Percentiles rank a stretch among this genome's conserved stretches.
Conservation (phyloP, 2,888 invertebrate species). For the Rhyacophila evoluta region DNA sequence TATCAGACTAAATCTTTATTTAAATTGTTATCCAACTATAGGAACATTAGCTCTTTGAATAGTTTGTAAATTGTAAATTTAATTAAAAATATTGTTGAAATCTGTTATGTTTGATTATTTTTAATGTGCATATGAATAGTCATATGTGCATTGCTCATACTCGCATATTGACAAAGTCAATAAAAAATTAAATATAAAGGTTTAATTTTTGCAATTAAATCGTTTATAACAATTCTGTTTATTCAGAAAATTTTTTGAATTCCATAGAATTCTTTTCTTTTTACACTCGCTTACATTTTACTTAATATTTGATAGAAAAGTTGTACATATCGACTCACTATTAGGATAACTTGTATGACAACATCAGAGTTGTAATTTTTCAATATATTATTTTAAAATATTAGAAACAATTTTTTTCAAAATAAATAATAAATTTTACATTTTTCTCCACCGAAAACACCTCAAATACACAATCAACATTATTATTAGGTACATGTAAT, state of each 20-base stretch:
- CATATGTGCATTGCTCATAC: background rate
- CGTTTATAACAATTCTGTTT: conserved; percentile 20
- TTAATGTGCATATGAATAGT: conserved; percentile 10
- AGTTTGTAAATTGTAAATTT: conserved; percentile 27
- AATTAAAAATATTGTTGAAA: conserved; percentile 43
- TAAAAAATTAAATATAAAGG: background rate
- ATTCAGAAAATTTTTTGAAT: conserved; percentile 32
- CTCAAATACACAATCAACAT: background rate
- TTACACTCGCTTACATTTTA: background rate
- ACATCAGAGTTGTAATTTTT: background rate
- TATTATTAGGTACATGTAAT: conserved; percentile 14
- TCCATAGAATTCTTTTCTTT: conserved; percentile 39
- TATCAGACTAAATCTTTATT: conserved; percentile 11
- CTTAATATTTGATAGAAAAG: background rate
- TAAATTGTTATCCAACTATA: conserved; percentile 22
- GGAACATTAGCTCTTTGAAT: conserved; percentile 31
- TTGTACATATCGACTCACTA: background rate
- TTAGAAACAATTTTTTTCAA: conserved; percentile 21
- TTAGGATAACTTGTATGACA: background rate
- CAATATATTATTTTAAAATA: background rate
- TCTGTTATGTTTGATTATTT: conserved; percentile 50
- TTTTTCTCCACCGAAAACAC: background rate
- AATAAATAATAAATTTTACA: background rate
- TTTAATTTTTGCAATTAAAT: conserved; percentile 8
- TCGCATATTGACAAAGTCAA: background rate